Base-by-base conservation (phyloP, 2,888 invertebrate genomes). In the Epirrhoe alternata region DNA sequence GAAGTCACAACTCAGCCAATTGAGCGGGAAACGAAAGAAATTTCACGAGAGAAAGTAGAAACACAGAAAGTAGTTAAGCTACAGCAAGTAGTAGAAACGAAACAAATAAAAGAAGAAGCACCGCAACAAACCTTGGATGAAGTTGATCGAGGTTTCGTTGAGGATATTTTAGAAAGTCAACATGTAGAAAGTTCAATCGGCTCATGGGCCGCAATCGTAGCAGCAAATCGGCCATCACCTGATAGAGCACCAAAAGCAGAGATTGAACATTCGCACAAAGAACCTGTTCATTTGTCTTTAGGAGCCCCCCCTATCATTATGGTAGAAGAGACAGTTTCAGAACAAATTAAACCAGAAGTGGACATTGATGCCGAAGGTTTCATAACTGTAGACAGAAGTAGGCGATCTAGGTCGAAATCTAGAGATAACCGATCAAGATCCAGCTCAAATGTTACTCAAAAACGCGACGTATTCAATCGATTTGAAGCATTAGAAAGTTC, bases 391-490 rank as follows among this genome's bases (percentile, higher is more conserved):
- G 92, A 93, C 52, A 88, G 92, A 80, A 88, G 84, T 72, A 86
- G 92, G 78, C 85, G 93, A 70, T 90, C 94, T 52, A 90, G 94
- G 62, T 95, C 95, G 1, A 87, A 92, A 56, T 94, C 95, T 12
- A 92, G 93, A 74, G 90, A 92, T 63, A 79, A 78, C 52, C 86
- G 89, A n/a, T 86, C 88, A 10, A 71, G 77, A 47, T 86, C 86
- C 42, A 77, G 75, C 58, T 81, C 88, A 30, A 83, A 82, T 65
- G 56, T 76, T 5, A 70, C 77, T 45, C 76, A 78, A 62, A 79
- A 74, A 61, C 72, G 61, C 55, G 79, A 84, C 57, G 63, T 72
- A n/a, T 83, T 87, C 12, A 92, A 92, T 67, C 85, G 86, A 82
- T 87, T 88, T 71, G 86, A 89, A 74, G 82, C 86, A 55, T 76